Evolutionary conservation across 1,140 invertebrate species (phyloP).

Genomic region (Ylistrum balloti): DNA sequence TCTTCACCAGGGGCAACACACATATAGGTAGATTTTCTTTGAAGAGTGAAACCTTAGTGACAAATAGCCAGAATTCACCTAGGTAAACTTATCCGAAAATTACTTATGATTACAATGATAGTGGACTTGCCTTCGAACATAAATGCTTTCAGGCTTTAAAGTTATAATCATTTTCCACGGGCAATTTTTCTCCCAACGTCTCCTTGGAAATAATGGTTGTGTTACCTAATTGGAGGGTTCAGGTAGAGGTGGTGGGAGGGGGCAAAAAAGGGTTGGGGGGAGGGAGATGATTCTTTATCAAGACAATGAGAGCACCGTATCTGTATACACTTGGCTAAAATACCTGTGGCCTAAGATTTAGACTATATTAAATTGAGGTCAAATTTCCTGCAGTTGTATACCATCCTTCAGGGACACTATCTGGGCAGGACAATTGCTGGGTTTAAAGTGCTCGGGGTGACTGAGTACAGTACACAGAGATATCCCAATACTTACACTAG

Average conservation of each 20-base stretch:
- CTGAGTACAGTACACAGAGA: not conserved
- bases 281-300: not conserved
- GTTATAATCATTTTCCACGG: not conserved
- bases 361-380: not conserved
- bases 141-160: not conserved
- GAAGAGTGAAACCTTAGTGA: not conserved
- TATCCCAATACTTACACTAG: not conserved
- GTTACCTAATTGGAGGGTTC: constrained; percentile 32
- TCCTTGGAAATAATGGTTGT: not conserved
- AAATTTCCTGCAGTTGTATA: not conserved
- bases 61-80: not conserved
- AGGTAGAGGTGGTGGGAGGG: not conserved
- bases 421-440: not conserved
- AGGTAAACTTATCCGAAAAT: constrained; percentile 11
- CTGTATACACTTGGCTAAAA: not conserved
- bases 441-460: constrained; percentile 23
- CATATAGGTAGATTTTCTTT: not conserved
- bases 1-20: not conserved
- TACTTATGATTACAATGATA: not conserved
- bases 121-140: not conserved
- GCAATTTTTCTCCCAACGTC: not conserved
- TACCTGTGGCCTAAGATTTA: not conserved
- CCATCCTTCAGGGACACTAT: not conserved
- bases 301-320: not conserved
- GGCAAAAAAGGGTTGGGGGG: not conserved